phyloP scores from a whole-genome alignment of 1,140 invertebrate species.

The Pectinophora gossypiella region DNA sequence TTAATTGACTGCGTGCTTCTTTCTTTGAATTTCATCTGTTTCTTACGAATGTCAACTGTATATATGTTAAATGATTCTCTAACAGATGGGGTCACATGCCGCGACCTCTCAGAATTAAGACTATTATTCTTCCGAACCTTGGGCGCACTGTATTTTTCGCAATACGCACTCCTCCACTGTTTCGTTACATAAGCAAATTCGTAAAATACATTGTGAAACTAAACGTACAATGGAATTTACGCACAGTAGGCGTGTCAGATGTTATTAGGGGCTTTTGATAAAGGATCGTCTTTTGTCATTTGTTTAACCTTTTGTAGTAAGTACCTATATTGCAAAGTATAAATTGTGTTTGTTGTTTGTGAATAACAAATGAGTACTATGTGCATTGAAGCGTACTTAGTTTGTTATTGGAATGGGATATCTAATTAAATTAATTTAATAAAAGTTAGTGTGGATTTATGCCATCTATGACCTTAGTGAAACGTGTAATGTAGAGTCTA shows the following conservation, averaged over 20 bases:
- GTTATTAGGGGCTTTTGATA: neutral
- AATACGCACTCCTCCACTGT: neutral
- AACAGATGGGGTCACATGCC: constrained; percentile 11
- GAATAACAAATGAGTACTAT: too few relatives aligned
- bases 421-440: too few relatives aligned
- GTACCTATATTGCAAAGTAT: too few relatives aligned
- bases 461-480: too few relatives aligned
- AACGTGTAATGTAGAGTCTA: too few relatives aligned
- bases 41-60: neutral
- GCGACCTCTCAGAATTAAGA: constrained; percentile 18
- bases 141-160: neutral
- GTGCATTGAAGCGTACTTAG: too few relatives aligned
- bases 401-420: too few relatives aligned
- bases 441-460: too few relatives aligned
- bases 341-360: too few relatives aligned
- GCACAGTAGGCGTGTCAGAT: neutral
- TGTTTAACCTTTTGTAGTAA: too few relatives aligned
- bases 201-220: neutral
- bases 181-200: neutral
- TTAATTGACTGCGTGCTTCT: too few relatives aligned
- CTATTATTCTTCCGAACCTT: constrained; percentile 16
- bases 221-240: neutral
- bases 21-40: neutral
- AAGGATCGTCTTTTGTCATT: too few relatives aligned
- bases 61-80: constrained; percentile 6